A percentile compares a stretch with the other conserved stretches of the same genome.
Evolutionary conservation across 2,113 vertebrate genomes (phyloP).

Genomic region (Hippocampus guttulatus): DNA sequence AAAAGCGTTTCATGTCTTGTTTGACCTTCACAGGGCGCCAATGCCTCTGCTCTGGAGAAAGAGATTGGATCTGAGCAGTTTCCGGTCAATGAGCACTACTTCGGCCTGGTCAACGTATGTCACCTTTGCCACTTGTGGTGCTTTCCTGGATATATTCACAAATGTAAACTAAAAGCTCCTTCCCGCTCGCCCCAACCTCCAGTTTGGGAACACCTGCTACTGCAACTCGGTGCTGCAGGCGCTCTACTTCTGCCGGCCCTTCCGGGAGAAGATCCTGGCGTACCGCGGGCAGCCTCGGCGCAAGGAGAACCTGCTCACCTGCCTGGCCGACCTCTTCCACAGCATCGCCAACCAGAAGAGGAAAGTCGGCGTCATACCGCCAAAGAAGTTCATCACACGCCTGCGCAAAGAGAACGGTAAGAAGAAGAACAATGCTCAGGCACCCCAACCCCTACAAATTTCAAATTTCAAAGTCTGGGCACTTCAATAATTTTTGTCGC

Average conservation of each 20-base stretch:
- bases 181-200: slow-evolving; percentile 38
- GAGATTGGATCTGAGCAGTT: slow-evolving; percentile 99
- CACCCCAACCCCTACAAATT: no score
- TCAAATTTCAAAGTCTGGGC: no score
- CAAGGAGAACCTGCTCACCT: slow-evolving; percentile 95
- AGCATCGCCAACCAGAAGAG: slow-evolving; percentile 98
- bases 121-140: not conserved
- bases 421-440: slow-evolving; percentile 19
- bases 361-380: slow-evolving; percentile 97
- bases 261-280: slow-evolving; percentile 95
- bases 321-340: slow-evolving; percentile 94
- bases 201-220: slow-evolving; percentile 99
- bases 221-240: slow-evolving; percentile 98
- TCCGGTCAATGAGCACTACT: slow-evolving; percentile 99
- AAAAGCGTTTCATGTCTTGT: not conserved
- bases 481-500: no score
- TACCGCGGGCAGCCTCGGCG: slow-evolving; percentile 95
- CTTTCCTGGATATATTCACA: not conserved
- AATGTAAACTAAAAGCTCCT: not conserved
- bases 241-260: slow-evolving; percentile 96
- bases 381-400: slow-evolving; percentile 96
- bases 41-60: slow-evolving; percentile 99
- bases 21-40: slow-evolving; percentile 83
- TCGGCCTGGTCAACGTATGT: slow-evolving; percentile 97
- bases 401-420: slow-evolving; percentile 95